Conservation (phyloP, 2,113 vertebrate species). For the Corythaeola cristata region DNA sequence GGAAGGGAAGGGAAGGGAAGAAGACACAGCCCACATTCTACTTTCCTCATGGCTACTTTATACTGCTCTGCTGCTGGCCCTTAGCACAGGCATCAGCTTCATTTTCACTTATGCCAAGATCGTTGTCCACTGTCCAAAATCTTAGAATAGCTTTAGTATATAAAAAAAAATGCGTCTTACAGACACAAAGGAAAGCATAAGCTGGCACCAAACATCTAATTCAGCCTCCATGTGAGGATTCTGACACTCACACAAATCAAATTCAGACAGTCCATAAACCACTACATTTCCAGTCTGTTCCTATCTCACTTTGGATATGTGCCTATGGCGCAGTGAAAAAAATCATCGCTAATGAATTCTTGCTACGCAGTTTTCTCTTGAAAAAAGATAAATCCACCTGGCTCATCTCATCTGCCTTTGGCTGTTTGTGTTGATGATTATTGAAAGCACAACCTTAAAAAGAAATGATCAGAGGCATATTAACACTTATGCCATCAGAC, state of each 20-base stretch:
- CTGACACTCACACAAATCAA: background rate
- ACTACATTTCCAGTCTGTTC: background rate
- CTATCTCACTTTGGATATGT: background rate
- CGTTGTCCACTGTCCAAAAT: background rate
- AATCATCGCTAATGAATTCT: background rate
- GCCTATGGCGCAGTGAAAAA: background rate
- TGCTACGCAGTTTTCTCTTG: background rate
- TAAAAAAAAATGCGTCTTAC: background rate
- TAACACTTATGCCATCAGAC: background rate
- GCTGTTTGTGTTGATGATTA: background rate
- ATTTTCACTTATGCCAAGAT: background rate
- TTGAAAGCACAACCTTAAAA: background rate
- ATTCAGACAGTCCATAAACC: background rate
- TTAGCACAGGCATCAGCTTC: background rate
- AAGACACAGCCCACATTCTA: background rate
- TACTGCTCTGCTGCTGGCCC: background rate
- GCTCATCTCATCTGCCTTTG: background rate
- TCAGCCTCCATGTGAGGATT: background rate
- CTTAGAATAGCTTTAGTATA: background rate
- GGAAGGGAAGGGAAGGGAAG: background rate
- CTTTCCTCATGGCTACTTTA: background rate
- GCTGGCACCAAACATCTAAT: background rate
- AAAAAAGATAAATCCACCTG: background rate
- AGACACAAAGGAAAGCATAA: background rate
- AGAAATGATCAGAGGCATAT: background rate